phyloP scores from a whole-genome alignment of 2,888 invertebrate species.

The Bugulina stolonifera region DNA sequence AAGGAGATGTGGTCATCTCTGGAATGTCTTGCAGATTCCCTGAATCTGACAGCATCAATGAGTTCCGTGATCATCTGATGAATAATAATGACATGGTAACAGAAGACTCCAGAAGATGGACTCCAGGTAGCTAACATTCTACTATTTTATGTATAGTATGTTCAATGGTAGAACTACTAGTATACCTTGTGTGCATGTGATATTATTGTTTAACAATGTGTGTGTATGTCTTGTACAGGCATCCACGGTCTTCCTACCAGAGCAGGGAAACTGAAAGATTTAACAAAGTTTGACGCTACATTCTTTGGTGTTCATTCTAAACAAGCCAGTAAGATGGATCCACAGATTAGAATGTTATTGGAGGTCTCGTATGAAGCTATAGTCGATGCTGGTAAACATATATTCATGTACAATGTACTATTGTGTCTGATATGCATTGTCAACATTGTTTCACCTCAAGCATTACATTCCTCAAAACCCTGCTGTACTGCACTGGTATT shows the following conservation, averaged over 20 bases:
- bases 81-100: slow-evolving; percentile 87
- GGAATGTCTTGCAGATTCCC: slow-evolving; percentile 67
- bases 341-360: slow-evolving; percentile 70
- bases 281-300: slow-evolving; percentile 53
- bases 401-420: no score
- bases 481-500: no score
- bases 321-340: slow-evolving; percentile 39
- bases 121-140: slow-evolving; percentile 58
- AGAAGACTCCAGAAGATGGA: slow-evolving; percentile 84
- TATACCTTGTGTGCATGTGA: no score
- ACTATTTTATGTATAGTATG: no score
- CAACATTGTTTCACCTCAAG: no score
- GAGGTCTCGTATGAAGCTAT: slow-evolving; percentile 56
- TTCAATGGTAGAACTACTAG: no score
- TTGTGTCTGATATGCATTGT: no score
- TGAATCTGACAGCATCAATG: slow-evolving; percentile 81
- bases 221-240: no score
- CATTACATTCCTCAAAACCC: no score
- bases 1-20: slow-evolving; percentile 54
- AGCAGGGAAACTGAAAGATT: slow-evolving; percentile 55
- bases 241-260: slow-evolving; percentile 54
- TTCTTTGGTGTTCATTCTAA: slow-evolving; percentile 46
- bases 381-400: slow-evolving; percentile 48
- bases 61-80: slow-evolving; percentile 84
- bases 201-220: no score